Evolutionary conservation across 2,113 vertebrate genomes (phyloP).

Genomic region (Channa argus): DNA sequence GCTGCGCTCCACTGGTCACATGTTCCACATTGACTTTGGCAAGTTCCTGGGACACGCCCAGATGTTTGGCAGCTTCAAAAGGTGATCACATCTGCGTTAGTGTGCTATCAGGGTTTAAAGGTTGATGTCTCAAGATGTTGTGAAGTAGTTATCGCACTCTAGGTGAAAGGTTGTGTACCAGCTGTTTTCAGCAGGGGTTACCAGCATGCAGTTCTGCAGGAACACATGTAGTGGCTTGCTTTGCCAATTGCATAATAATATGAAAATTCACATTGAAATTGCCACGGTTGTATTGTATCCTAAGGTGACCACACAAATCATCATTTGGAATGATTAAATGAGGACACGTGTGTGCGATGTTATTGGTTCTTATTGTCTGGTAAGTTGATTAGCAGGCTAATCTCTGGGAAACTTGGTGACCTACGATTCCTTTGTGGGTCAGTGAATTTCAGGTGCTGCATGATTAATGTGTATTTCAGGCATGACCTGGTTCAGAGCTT

Average conservation of each 20-base stretch:
- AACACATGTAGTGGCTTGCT: neutral
- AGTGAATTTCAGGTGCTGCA: neutral
- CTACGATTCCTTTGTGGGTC: neutral
- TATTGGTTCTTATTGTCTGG: neutral
- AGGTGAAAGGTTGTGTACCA: neutral
- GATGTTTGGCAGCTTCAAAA: constrained; percentile 99
- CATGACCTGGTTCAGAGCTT: constrained; percentile 24
- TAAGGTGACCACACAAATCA: too few species aligned
- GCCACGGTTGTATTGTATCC: too few species aligned
- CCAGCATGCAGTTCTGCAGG: neutral
- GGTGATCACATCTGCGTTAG: constrained; percentile 75
- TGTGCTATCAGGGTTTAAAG: constrained; percentile 1
- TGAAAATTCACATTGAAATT: too few species aligned
- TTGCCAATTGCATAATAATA: too few species aligned
- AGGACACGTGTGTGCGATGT: neutral
- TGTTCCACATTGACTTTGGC: constrained; percentile 99
- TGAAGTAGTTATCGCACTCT: neutral
- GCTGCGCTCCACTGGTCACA: constrained; percentile 96
- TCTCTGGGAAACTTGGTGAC: neutral
- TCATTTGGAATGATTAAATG: neutral
- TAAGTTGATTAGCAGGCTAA: neutral
- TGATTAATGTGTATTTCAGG: constrained; percentile 12
- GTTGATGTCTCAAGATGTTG: neutral
- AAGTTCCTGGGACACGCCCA: constrained; percentile 98
- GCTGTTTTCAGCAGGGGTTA: neutral